A percentile compares a stretch with the other conserved stretches of the same genome.
Conservation (phyloP, 35 echinoderm and acorn worm genomes). For the Hemicentrotus pulcherrimus region DNA sequence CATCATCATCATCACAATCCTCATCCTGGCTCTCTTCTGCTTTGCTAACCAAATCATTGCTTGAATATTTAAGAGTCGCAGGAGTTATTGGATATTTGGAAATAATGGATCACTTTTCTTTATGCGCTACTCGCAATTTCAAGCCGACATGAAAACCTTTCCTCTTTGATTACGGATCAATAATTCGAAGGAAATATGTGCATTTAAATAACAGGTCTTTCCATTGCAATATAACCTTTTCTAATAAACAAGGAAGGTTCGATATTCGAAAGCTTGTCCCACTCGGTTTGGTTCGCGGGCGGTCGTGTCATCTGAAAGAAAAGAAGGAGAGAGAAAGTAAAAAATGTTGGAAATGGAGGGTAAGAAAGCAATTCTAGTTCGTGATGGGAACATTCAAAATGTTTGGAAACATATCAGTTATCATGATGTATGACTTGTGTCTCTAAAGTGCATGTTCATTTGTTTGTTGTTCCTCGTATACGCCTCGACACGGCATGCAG, state of each 20-base stretch:
- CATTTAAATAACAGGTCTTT: no score
- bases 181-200: no score
- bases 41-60: no score
- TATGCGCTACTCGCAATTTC: no score
- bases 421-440: not conserved
- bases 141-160: no score
- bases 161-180: no score
- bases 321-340: not conserved
- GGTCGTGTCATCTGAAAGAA: not conserved
- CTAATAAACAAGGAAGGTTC: not conserved
- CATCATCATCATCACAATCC: no score
- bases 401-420: constrained; percentile 19
- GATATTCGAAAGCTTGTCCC: not conserved
- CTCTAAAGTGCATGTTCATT: constrained; percentile 25
- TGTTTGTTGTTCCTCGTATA: not conserved
- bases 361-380: not conserved
- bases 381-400: not conserved
- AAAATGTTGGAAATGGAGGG: not conserved
- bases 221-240: not conserved
- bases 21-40: no score
- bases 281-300: not conserved
- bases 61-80: no score
- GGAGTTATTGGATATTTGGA: no score
- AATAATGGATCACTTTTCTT: no score
- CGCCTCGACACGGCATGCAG: not conserved